Evolutionary conservation across 2,888 invertebrate species (phyloP), one percentile per base, ranked within the genome.

Genomic region (Drosophila eohydei): DNA sequence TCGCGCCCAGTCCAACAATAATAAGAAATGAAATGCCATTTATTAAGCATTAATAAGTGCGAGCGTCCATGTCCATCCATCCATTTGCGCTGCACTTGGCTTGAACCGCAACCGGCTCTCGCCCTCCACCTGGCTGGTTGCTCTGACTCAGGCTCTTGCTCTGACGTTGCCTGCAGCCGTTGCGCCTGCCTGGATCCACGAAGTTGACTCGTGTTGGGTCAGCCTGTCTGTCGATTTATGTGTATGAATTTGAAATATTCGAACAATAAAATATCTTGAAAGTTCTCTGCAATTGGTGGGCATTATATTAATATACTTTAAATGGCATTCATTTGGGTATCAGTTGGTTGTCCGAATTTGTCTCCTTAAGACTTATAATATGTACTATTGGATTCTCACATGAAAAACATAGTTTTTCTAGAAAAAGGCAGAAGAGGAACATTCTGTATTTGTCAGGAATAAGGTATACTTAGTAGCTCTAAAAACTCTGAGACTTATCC

Each of bases 31-130:
- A 91, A 92, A 91, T 92, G 92, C 92, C 91, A 92, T 92, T 92
- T 92, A 92, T 92, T 92, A 92, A 92, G 92, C 92, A 92, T 92
- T 92, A 92, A 91, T 92, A 92, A 92, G 92, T 92, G 92, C 92
- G 91, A 92, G 90, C 82, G 57, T 52, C 71, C 73, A 57, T 68
- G 60, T 83, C 77, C 88, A 75, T 75, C 81, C 81, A 73, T 81
- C 81, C 82, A 83, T 81, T 81, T 74, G 78, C 78, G 63, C 68
- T 78, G 81, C 81, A 84, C 81, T 81, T 81, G 79, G 56, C 75
- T 61, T 51, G 55, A 63, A 59, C 63, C 44, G 50, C 48, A 32
- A 70, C 60, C 56, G 56, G 51, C 74, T 73, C 61, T 59, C 40
- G 26, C 16, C 30, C 54, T 40, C 50, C 50, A 50, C 50, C 50